Evolutionary conservation across 2,797 vertebrate species (phyloP).

Genomic region (Hemibagrus guttatus): DNA sequence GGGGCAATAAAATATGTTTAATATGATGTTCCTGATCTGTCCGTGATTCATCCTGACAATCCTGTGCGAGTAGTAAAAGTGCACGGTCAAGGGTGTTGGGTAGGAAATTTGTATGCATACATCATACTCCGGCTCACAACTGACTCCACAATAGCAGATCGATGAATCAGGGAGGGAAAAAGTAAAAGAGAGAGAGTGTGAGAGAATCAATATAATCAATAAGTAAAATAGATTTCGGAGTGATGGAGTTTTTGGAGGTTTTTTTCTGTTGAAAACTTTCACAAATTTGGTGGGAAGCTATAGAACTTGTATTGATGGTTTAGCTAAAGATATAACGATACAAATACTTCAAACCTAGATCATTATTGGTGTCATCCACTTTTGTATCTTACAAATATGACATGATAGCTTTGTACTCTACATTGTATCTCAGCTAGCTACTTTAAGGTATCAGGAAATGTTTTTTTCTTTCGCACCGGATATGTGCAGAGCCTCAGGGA

Average conservation of each 20-base stretch:
- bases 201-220: background rate
- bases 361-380: background rate
- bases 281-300: background rate
- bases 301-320: background rate
- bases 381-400: background rate
- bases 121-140: background rate
- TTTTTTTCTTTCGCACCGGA: background rate
- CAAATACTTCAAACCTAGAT: background rate
- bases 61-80: background rate
- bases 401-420: background rate
- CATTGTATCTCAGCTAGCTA: background rate
- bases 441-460: background rate
- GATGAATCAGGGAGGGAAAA: background rate
- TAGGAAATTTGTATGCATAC: background rate
- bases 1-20: background rate
- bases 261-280: background rate
- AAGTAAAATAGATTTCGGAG: background rate
- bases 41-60: background rate
- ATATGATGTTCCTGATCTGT: background rate
- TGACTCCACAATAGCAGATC: background rate
- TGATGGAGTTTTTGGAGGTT: background rate
- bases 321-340: background rate
- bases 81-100: background rate
- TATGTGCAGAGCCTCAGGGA: background rate
- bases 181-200: background rate